Evolutionary conservation across 2,888 invertebrate species (phyloP).

Genomic region (Drosophila neonasuta): DNA sequence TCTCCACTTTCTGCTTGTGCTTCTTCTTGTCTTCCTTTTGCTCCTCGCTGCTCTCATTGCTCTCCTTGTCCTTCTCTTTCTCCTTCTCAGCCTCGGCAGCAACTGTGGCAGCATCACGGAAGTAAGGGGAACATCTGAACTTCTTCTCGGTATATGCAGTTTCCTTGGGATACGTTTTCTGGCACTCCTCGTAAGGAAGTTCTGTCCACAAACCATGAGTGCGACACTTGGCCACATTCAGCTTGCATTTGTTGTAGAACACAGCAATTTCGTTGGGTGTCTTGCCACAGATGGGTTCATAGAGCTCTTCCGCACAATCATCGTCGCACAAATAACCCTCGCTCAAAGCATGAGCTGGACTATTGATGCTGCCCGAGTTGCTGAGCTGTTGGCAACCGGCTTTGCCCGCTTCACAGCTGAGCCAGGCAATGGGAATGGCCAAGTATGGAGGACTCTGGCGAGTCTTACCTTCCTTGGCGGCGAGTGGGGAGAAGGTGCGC

Average conservation of each 20-base stretch:
- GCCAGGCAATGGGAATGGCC: constrained; percentile 79
- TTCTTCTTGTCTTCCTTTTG: constrained; percentile 38
- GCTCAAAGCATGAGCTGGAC: constrained; percentile 59
- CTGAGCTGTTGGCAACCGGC: constrained; percentile 53
- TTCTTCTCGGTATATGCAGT: constrained; percentile 74
- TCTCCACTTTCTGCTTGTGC: constrained; percentile 8
- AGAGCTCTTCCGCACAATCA: constrained; percentile 67
- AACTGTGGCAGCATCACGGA: constrained; percentile 45
- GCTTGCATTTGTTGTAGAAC: constrained; percentile 78
- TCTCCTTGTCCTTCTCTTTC: constrained; percentile 27
- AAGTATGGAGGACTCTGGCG: constrained; percentile 73
- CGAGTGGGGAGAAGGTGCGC: constrained; percentile 69
- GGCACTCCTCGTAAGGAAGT: constrained; percentile 67
- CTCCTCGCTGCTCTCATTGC: constrained; percentile 59
- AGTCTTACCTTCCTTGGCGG: constrained; percentile 14
- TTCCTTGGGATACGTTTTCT: constrained; percentile 69
- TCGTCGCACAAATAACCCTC: constrained; percentile 79
- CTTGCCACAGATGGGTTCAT: constrained; percentile 75
- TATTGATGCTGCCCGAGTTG: constrained; percentile 67
- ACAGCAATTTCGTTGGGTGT: constrained; percentile 75
- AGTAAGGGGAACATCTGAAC: constrained; percentile 73
- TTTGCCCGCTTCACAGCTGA: constrained; percentile 53
- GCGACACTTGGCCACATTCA: constrained; percentile 78
- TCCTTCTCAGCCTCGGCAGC: constrained; percentile 24
- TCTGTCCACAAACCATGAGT: constrained; percentile 77